Evolutionary conservation across 2,888 invertebrate genomes (phyloP), one percentile per base, ranked within the genome.

Genomic region (Drosophila robusta): DNA sequence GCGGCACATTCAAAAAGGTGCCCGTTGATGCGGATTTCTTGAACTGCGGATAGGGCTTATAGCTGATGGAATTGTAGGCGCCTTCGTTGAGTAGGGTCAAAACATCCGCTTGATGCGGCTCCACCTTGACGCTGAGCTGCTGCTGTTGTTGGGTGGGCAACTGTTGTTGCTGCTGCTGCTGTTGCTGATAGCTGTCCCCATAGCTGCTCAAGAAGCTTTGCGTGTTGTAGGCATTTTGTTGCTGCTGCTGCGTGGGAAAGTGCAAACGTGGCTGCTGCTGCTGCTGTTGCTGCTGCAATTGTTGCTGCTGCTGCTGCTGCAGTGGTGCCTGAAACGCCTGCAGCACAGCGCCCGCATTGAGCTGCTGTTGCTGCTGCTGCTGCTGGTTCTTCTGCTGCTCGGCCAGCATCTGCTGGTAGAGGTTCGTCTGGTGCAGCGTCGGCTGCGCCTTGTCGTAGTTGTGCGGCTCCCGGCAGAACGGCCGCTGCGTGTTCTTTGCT

Each of bases 391-490:
- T 90, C 26, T 91, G 90, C 52, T 92, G 90, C 70, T 92, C 92
- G 8, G 92, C 92, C 54, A 93, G 62, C 90, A 92, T 91, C 84
- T 92, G 92, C 64, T 92, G 92, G 75, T 92, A 93, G n/a, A 93
- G 87, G n/a, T 82, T 90, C 2, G 93, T 93, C 86, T 92, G 92
- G 65, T 93, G 92, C 63, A 90, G 46, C n/a, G 92, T 92, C 18
- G 93, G 92, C 75, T 91, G 92, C 14, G 92, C 91, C 84, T 92
- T 93, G 70, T 92, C 93, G 61, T 92, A 92, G 65, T 93, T 93
- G 62, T 92, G 92, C n/a, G 92, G 92, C 76, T 92, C 92, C 6
- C 92, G 90, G 32, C 91, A 90, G 58, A 80, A 87, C 0, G 89
- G 89, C 41, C 91, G 80, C 61, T 90, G 90, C 7, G 86, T 87